Evolutionary conservation across 2,113 vertebrate genomes (phyloP), one percentile per base, ranked within the genome.

Genomic region (Chinchilla lanigera): DNA sequence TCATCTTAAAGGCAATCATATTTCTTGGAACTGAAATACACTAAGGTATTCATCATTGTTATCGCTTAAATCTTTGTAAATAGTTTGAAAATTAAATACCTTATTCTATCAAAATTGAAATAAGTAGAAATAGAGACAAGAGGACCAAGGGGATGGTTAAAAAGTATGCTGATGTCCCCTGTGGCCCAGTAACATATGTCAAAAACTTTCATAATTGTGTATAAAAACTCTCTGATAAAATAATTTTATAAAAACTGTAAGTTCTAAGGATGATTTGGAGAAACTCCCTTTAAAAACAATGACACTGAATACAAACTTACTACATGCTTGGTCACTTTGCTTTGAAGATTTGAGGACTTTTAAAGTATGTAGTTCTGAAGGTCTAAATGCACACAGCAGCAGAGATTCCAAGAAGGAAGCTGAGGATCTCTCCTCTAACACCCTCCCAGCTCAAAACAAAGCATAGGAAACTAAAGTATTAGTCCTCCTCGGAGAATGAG

Each of bases 1-100:
- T 56, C 41, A 82, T 92, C 90, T 92, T 94, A 38, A 83, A 94
- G 69, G 44, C 56, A 97, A 69, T 96, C 73, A 63, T 58, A 60
- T 75, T 86, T 90, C 85, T 86, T 80, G 24, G 22, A 96, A 75
- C 13, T 90, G 30, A 94, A 95, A 54, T 87, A 22, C 63, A 69
- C 60, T 82, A 78, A 94, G 52, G 16, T 33, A 82, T 12, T 94
- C 28, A 52, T 54, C 24, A 69, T 54, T 86, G 35, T 35, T 95
- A 88, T 80, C n/a, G 22, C 19, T 52, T 94, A 94, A 95, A 86
- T 67, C 19, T 38, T 78, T 41, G 28, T 52, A 90, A 89, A 86
- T n/a, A 82, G 19, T 69, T 60, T 52, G 85, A 88, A 96, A 94
- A 85, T 92, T 33, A 91, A 83, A 93, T 2, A 81, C 2, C 9